Base-by-base conservation (phyloP, 2,888 invertebrate species). In the Trachelus iudaicus region DNA sequence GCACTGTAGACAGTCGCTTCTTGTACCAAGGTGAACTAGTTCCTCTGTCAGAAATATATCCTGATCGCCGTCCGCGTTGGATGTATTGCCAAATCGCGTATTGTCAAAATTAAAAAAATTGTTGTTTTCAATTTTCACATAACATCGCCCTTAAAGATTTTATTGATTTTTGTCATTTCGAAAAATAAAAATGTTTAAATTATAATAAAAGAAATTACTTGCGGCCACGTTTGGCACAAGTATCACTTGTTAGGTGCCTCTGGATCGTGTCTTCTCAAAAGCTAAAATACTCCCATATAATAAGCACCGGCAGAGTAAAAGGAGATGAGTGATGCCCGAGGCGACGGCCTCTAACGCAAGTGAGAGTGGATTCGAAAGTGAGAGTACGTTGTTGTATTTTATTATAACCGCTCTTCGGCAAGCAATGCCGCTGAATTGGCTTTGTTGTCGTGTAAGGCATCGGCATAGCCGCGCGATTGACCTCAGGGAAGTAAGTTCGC, bases 361-460 rank as follows among this genome's bases (percentile, higher is more conserved):
- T 79, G 85, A 87, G 85, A 87, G 87, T 84, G 85, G 87, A 84
- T 85, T 87, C 83, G 87, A 88, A 87, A 89, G 87, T 81, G 83
- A 87, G 80, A 84, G 83, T 84, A 82, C 83, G 73, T 78, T 69
- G n/a, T 56, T 76, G 77, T 76, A 76, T 82, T 82, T 84, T 80
- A 83, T 80, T 78, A 73, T 37, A 75, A 68, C 68, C 31, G 71
- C 9, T 71, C 73, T 76, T 71, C 81, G 77, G 81, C 81, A 81
- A 79, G 75, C 75, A 75, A 40, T 78, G 79, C 77, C 79, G 79
- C 78, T 79, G 76, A 80, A 80, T 81, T 73, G 77, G 79, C 75
- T 79, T 81, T 80, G 77, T 69, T 80, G 77, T 69, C 73, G 40
- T 34, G 77, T 71, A 34, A 71, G 56, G 31, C 71, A 34, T 71